Conservation (phyloP, 2,113 vertebrate genomes). For the Pagrus major region DNA sequence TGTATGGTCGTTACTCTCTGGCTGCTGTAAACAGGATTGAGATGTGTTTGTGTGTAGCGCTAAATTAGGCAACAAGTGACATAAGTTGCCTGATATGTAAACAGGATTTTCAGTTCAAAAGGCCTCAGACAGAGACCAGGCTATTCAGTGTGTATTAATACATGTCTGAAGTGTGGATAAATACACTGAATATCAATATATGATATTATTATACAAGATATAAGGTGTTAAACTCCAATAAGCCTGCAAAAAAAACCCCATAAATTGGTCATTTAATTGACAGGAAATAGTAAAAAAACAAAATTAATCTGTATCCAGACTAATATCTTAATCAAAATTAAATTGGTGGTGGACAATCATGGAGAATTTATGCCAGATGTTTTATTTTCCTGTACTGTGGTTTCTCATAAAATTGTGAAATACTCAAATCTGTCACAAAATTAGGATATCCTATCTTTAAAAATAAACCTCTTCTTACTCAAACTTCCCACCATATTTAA, state of each 20-base stretch:
- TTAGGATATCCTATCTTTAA: neutral
- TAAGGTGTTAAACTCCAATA: neutral
- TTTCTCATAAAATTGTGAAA: neutral
- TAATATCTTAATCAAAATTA: neutral
- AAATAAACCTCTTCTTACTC: neutral
- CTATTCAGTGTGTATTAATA: neutral
- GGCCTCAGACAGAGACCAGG: neutral
- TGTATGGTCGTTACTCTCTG: constrained; percentile 66
- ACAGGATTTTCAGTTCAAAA: neutral
- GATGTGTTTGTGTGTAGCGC: constrained; percentile 33
- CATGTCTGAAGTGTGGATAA: neutral
- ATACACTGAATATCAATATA: neutral
- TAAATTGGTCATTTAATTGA: neutral
- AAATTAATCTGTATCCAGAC: neutral
- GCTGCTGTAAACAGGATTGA: constrained; percentile 62
- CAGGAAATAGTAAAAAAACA: neutral
- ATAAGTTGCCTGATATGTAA: neutral
- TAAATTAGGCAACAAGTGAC: constrained; percentile 33
- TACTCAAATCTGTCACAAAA: neutral
- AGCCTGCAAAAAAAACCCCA: neutral
- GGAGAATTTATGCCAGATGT: neutral
- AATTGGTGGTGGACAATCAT: neutral
- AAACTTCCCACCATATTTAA: neutral
- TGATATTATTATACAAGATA: neutral
- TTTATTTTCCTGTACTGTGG: neutral